Base-by-base conservation (phyloP, 2,888 invertebrate species). In the Caenorhabditis afra region DNA sequence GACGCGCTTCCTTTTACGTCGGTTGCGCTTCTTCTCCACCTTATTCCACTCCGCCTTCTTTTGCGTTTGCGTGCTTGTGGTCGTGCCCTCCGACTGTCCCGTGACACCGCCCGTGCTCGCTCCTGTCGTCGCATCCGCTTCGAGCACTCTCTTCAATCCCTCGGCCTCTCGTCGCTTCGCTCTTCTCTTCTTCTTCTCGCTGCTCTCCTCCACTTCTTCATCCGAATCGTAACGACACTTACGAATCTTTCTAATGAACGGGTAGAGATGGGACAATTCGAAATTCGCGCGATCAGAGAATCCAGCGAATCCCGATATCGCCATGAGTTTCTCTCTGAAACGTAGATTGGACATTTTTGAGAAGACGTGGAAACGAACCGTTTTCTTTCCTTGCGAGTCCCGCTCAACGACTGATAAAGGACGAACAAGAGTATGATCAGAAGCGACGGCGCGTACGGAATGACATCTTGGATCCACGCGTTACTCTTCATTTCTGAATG, bases 281-380 rank as follows among this genome's bases (percentile, higher is more conserved):
- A 53, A 23, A 4, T 44, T 11, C 0, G 12, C 14, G 1, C 68
- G 52, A 61, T 68, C 45, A 11, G 59, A 35, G 20, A 37, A 37
- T 16, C 68, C 68, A 2, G 37, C n/a, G 7, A 68, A 14, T 22
- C 59, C 50, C 5, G 59, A 39, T 14, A 58, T 58, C 1, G 14
- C 39, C 59, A 68, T 58, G 44, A 37, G 0, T 50, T 73, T 49
- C 16, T 57, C 64, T 50, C 73, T 73, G 57, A 23, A 64, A 35
- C n/a, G n/a, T n/a, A n/a, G n/a, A n/a, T n/a, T n/a, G n/a, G n/a
- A n/a, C n/a, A n/a, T n/a, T n/a, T n/a, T n/a, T 37, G 7, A 37
- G 37, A 37, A 37, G 20, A 18, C 1, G 37, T n/a, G 35, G 45
- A 35, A 22, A 45, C 57, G 18, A 29, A 67, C 67, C 57, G 49